Conservation (phyloP, 1,140 invertebrate species). For the Tetramorium parvispinum region DNA sequence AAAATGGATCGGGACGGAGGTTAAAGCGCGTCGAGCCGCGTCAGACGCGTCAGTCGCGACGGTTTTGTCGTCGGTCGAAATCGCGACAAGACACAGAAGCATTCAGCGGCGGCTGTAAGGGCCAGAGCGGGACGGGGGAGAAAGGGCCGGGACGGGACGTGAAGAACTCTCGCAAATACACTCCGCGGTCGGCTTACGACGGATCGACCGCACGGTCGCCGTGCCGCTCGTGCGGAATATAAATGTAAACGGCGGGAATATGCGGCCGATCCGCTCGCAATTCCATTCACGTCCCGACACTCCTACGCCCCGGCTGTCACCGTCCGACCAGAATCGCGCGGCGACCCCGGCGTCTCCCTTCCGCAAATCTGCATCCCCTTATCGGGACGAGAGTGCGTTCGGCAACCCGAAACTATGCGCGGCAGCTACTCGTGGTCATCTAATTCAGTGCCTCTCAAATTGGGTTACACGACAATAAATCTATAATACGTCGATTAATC, state of each 20-base stretch:
- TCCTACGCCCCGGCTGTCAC: conserved; percentile 66
- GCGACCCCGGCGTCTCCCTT: neutral
- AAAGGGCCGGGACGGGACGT: neutral
- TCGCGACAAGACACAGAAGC: conserved; percentile 55
- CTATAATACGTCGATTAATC: neutral
- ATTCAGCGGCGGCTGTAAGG: neutral
- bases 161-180: conserved; percentile 56
- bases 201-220: conserved; percentile 27
- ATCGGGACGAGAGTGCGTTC: conserved; percentile 38
- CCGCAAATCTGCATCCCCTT: conserved; percentile 37
- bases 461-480: conserved; percentile 16
- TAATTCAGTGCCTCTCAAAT: conserved; percentile 53
- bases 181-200: conserved; percentile 20
- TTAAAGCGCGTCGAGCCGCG: conserved; percentile 31
- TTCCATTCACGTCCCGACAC: conserved; percentile 74
- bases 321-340: conserved; percentile 47
- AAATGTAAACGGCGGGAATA: conserved; percentile 69
- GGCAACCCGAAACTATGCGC: conserved; percentile 54
- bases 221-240: conserved; percentile 64
- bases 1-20: conserved; percentile 37
- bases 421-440: conserved; percentile 49
- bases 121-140: neutral
- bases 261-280: conserved; percentile 65
- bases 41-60: conserved; percentile 11
- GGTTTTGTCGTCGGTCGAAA: conserved; percentile 24